A percentile compares a stretch with the other conserved stretches of the same genome.
Conservation (phyloP, 2,797 vertebrate species). For the Ctenosaura bakeri region DNA sequence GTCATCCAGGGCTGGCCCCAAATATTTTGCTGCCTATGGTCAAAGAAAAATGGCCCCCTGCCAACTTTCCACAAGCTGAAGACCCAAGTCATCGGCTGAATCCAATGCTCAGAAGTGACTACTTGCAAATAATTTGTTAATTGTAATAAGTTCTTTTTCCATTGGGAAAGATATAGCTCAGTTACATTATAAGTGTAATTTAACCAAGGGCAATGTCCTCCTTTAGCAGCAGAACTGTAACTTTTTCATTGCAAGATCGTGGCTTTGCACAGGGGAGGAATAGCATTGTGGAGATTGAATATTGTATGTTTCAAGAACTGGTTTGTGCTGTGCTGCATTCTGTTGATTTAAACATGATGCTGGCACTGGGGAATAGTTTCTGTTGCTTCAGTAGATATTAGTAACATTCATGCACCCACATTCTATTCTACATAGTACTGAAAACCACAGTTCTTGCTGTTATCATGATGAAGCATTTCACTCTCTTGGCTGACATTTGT, state of each 20-base stretch:
- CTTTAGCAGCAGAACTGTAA: neutral
- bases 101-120: neutral
- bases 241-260: neutral
- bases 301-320: neutral
- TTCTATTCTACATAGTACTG: neutral
- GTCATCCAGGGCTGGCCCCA: too few relatives aligned
- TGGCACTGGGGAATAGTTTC: neutral
- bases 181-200: neutral
- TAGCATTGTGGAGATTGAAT: neutral
- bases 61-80: neutral
- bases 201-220: neutral
- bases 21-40: neutral
- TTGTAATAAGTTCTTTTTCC: neutral
- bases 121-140: neutral
- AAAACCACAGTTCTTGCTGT: neutral
- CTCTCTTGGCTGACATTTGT: too few relatives aligned
- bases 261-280: neutral
- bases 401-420: neutral
- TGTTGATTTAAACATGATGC: neutral
- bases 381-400: neutral
- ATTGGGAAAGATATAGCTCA: neutral
- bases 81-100: neutral
- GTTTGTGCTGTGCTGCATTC: neutral
- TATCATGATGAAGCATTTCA: too few relatives aligned
- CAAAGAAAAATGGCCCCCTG: neutral